Evolutionary conservation across 2,888 invertebrate species (phyloP).

Genomic region (Pimpla rufipes): DNA sequence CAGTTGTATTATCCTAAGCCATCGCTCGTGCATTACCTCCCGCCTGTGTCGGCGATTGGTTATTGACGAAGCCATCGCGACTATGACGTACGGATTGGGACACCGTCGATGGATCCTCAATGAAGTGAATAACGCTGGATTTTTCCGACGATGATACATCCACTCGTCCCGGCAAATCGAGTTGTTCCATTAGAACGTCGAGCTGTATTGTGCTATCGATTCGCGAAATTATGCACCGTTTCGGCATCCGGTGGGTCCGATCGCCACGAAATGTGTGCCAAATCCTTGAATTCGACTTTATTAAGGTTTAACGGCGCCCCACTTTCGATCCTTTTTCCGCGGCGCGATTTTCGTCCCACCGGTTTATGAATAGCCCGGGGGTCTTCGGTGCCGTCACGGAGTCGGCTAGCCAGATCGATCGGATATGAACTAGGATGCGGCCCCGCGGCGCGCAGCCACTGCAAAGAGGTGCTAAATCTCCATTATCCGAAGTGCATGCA

Average conservation of each 20-base stretch:
- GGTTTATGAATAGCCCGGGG: neutral
- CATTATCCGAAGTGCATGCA: conserved; percentile 75
- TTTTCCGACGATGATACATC: neutral
- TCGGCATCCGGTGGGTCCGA: neutral
- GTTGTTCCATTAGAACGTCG: neutral
- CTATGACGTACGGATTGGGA: neutral
- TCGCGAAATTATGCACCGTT: neutral
- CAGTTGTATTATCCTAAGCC: neutral
- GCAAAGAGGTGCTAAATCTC: conserved; percentile 68
- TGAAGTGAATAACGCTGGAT: neutral
- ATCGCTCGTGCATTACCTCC: neutral
- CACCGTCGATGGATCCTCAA: neutral
- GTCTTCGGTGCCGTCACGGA: neutral
- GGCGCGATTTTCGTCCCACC: neutral
- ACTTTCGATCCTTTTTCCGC: neutral
- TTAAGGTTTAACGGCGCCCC: neutral
- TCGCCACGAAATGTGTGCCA: neutral
- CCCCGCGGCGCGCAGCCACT: conserved; percentile 2
- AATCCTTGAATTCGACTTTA: neutral
- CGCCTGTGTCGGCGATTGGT: neutral
- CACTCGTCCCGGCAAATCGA: neutral
- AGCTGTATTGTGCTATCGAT: neutral
- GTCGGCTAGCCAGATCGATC: neutral
- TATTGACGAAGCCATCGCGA: neutral
- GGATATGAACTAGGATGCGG: conserved; percentile 22